Percentiles rank a stretch among this genome's conserved stretches.
These are phyloP conservation scores for Proteles cristata DNA, from an alignment of 2,113 vertebrate genomes.

Conservation along the genomic window DNA sequence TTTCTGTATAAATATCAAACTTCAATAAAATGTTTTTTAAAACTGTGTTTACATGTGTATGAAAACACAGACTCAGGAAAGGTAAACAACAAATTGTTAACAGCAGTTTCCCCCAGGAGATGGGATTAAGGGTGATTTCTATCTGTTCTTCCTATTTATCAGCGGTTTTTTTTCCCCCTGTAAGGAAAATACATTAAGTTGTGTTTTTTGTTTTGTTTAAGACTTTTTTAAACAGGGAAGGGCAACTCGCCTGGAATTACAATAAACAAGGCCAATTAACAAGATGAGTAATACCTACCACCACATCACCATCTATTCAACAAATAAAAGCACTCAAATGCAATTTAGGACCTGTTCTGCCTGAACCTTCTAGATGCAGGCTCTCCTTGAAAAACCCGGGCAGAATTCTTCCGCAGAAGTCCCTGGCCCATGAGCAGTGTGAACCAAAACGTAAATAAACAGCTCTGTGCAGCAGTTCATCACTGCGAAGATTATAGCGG, in stretches of 20 bases:
- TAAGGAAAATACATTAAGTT: background rate
- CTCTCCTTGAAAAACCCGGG: constrained; percentile 67
- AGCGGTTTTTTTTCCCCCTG: background rate
- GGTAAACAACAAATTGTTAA: background rate
- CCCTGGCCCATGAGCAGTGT: background rate
- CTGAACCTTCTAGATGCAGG: background rate
- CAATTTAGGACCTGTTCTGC: constrained; percentile 54
- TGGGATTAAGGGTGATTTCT: background rate
- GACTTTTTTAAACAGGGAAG: background rate
- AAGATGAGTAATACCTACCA: background rate
- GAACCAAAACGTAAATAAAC: constrained; percentile 43
- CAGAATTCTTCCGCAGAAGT: constrained; percentile 64
- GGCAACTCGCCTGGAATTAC: constrained; percentile 68
- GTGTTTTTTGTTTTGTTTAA: no score
- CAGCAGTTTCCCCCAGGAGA: background rate
- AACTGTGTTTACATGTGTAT: background rate
- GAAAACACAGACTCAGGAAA: background rate
- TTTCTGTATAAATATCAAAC: constrained; percentile 18
- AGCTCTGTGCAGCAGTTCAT: background rate
- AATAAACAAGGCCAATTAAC: constrained; percentile 66
- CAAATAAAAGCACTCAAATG: constrained; percentile 59
- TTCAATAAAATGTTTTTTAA: background rate
- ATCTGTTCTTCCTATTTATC: background rate
- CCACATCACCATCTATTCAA: background rate
- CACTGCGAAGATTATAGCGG: fast-evolving